A percentile compares a stretch with the other conserved stretches of the same genome.
Conservation (phyloP, 2,113 vertebrate genomes). For the Sebastes fasciatus region DNA sequence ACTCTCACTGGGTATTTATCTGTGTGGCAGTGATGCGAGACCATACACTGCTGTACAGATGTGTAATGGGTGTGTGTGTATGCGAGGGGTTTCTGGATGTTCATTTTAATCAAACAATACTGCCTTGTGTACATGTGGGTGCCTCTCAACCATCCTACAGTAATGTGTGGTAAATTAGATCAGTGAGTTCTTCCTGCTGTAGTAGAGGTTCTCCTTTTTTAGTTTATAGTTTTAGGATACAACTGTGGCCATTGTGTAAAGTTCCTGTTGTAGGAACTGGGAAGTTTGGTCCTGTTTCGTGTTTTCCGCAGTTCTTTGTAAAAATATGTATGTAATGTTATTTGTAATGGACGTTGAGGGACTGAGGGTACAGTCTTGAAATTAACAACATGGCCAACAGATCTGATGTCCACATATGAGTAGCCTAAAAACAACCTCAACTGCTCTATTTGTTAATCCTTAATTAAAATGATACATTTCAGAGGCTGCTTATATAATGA, state of each 20-base stretch:
- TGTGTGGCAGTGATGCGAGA: neutral
- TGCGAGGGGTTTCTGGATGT: neutral
- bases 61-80: neutral
- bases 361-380: too few relatives aligned
- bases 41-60: neutral
- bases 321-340: neutral
- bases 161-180: neutral
- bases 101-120: constrained; percentile 3
- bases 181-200: too few relatives aligned
- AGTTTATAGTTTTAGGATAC: neutral
- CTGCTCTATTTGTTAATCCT: neutral
- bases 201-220: neutral
- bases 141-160: too few relatives aligned
- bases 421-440: neutral
- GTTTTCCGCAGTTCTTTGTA: neutral
- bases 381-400: too few relatives aligned
- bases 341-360: neutral
- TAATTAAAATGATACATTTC: neutral
- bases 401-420: neutral
- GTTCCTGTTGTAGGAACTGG: neutral
- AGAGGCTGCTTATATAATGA: neutral
- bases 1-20: neutral
- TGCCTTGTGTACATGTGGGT: neutral
- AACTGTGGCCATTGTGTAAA: neutral
- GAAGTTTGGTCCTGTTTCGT: neutral